Evolutionary conservation across 2,113 vertebrate species (phyloP).

Genomic region (Pontoporia blainvillei): DNA sequence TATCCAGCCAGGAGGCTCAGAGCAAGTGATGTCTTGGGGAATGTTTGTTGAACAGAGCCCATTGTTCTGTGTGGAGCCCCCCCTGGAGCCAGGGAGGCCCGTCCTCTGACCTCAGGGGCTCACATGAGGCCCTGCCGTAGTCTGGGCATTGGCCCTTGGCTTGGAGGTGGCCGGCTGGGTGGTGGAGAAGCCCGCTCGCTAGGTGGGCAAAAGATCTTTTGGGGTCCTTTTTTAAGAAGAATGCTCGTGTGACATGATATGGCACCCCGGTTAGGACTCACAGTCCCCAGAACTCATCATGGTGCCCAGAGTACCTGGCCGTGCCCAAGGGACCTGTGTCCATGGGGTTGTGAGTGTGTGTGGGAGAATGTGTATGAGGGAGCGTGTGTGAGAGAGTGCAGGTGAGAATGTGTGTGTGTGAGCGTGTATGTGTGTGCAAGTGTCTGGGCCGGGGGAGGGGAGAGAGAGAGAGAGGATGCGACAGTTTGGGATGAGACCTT

Average conservation of each 20-base stretch:
- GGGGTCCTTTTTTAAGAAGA: neutral
- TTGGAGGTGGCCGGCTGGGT: neutral
- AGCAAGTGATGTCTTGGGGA: neutral
- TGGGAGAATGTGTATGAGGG: no score
- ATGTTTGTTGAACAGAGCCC: neutral
- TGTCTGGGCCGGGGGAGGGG: neutral
- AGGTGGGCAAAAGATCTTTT: neutral
- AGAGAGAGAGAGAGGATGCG: neutral
- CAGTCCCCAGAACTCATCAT: neutral
- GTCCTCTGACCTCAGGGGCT: no score
- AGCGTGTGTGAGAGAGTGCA: neutral
- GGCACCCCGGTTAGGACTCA: neutral
- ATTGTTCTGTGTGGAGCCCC: neutral
- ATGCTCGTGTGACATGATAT: accelerated
- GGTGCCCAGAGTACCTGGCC: neutral
- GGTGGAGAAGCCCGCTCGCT: neutral
- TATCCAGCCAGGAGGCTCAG: neutral
- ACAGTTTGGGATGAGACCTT: neutral
- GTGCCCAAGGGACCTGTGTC: neutral
- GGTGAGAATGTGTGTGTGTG: neutral
- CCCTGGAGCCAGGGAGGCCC: neutral
- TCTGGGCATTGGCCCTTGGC: neutral
- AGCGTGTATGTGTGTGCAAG: neutral
- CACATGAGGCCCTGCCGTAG: neutral
- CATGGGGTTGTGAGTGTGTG: neutral